phyloP scores from a whole-genome alignment of 2,888 invertebrate species.

The Cyrtodaria siliqua region DNA sequence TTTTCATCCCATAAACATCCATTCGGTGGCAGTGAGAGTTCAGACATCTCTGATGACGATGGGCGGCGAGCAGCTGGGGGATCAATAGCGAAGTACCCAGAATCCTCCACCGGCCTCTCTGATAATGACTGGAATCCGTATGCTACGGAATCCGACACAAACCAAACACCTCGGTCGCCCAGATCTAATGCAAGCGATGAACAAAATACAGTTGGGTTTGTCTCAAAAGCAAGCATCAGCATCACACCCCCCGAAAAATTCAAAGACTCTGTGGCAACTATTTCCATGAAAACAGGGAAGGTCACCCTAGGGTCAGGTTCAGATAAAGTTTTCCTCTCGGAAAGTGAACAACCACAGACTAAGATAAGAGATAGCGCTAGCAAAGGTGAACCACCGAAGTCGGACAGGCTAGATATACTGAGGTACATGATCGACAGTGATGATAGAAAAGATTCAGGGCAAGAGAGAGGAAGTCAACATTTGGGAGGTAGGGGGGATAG shows the following conservation, averaged over 20 bases:
- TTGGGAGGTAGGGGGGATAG: not conserved
- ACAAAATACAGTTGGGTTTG: slow-evolving; percentile 34
- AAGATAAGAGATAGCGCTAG: no score
- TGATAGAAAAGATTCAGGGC: not conserved
- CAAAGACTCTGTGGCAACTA: slow-evolving; percentile 30
- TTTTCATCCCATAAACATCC: slow-evolving; percentile 62
- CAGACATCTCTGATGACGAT: slow-evolving; percentile 70
- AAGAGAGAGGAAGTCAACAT: not conserved
- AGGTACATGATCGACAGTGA: slow-evolving; percentile 44
- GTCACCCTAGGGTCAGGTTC: slow-evolving; percentile 19
- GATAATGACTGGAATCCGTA: slow-evolving; percentile 82
- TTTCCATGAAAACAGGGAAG: slow-evolving; percentile 51
- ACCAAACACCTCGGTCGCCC: slow-evolving; percentile 72
- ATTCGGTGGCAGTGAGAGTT: slow-evolving; percentile 61
- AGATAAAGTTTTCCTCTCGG: slow-evolving; percentile 8
- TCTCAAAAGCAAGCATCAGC: slow-evolving; percentile 50
- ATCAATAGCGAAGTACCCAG: slow-evolving; percentile 76
- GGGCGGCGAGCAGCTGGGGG: slow-evolving; percentile 46
- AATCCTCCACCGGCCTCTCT: slow-evolving; percentile 77
- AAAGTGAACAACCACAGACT: not conserved
- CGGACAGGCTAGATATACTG: slow-evolving; percentile 44
- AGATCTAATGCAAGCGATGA: slow-evolving; percentile 56
- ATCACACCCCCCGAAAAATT: slow-evolving; percentile 20
- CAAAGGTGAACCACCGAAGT: not conserved
- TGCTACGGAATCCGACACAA: slow-evolving; percentile 80